phyloP scores from a whole-genome alignment of 2,888 invertebrate genomes.

The Folsomia candida region DNA sequence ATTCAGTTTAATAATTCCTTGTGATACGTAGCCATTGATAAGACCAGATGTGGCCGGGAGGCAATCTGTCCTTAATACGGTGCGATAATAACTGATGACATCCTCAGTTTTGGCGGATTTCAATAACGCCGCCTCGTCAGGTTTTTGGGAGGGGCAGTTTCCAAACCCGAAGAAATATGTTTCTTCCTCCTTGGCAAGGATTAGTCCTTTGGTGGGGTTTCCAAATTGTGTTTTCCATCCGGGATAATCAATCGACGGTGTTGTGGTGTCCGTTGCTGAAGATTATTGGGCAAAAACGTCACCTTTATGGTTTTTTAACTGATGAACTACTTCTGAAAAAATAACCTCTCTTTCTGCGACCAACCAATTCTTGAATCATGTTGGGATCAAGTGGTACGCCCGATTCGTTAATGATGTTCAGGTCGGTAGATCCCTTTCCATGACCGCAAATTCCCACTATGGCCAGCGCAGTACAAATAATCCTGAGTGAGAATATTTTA shows the following conservation, averaged over 20 bases:
- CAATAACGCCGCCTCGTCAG: neutral
- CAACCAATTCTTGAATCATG: neutral
- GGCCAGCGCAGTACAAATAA: neutral
- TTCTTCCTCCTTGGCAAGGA: neutral
- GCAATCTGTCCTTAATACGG: constrained; percentile 12
- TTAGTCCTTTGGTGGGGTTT: neutral
- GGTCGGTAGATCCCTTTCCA: neutral
- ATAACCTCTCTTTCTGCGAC: neutral
- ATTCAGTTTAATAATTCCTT: too few species aligned
- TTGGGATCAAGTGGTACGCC: neutral
- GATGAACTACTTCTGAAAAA: too few species aligned
- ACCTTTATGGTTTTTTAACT: neutral
- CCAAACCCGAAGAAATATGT: constrained; percentile 14
- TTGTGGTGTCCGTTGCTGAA: neutral
- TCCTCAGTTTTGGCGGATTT: constrained; percentile 3
- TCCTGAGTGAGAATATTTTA: neutral
- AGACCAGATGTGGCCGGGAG: neutral
- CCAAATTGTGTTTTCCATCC: constrained; percentile 24
- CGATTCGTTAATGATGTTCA: neutral
- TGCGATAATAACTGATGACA: constrained; percentile 2
- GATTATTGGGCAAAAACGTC: neutral
- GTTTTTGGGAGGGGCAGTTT: constrained; percentile 11
- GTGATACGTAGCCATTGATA: neutral
- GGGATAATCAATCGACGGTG: constrained; percentile 3
- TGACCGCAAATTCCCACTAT: neutral